Percentiles rank a stretch among this genome's conserved stretches.
Evolutionary conservation across 2,888 invertebrate genomes (phyloP).

Genomic region (Aphodius sticticus): DNA sequence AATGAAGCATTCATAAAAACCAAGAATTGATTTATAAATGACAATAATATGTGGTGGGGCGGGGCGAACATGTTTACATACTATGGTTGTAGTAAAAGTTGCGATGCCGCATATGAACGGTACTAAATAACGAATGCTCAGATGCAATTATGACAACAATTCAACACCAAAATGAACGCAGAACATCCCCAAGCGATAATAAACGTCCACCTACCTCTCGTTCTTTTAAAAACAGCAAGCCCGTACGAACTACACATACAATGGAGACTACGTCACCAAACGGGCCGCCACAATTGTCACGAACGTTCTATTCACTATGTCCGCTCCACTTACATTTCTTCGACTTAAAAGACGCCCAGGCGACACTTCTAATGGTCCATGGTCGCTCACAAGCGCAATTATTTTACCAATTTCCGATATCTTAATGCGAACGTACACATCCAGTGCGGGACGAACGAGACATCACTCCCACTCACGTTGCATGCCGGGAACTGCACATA

Average conservation of each 20-base stretch:
- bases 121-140: not conserved
- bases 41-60: conserved; percentile 57
- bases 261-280: conserved; percentile 61
- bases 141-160: not conserved
- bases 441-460: conserved; percentile 51
- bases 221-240: conserved; percentile 1
- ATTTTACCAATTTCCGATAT: conserved; percentile 31
- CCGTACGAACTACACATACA: conserved; percentile 54
- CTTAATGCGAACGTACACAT: conserved; percentile 46
- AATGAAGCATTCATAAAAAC: conserved; percentile 16
- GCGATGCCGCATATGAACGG: conserved; percentile 29
- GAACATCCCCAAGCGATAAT: not conserved
- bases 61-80: conserved; percentile 61
- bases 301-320: conserved; percentile 36
- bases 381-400: conserved; percentile 27
- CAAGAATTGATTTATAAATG: conserved; percentile 52
- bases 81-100: conserved; percentile 44
- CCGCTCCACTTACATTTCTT: conserved; percentile 48
- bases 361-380: conserved; percentile 13
- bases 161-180: not conserved
- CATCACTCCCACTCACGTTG: conserved; percentile 60
- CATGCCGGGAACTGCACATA: conserved; percentile 56
- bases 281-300: conserved; percentile 52
- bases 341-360: conserved; percentile 42
- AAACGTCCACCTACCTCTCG: conserved; percentile 6